Conservation (phyloP, 1,140 invertebrate genomes). For the Lepidostoma basale region DNA sequence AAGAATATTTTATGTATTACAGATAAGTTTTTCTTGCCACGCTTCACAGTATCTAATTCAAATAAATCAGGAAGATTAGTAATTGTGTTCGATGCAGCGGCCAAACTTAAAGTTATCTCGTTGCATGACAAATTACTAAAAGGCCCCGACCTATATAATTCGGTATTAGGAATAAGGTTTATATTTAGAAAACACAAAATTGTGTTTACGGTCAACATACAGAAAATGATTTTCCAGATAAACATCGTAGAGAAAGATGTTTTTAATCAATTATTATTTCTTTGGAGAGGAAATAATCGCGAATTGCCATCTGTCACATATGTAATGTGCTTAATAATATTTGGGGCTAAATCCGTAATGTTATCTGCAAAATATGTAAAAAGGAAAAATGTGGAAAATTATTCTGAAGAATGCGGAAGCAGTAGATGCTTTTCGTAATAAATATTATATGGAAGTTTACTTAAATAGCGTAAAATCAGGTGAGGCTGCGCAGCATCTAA, state of each 20-base stretch:
- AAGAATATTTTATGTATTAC: neutral
- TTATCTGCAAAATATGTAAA: neutral
- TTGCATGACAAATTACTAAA: neutral
- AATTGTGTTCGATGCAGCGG: neutral
- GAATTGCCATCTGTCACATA: neutral
- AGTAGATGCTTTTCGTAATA: no score
- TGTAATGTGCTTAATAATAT: neutral
- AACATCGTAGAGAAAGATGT: neutral
- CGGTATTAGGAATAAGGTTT: neutral
- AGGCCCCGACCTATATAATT: neutral
- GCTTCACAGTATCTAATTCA: neutral
- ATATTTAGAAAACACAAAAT: neutral
- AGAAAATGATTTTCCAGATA: constrained; percentile 1
- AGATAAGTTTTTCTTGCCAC: neutral
- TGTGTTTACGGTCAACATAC: neutral
- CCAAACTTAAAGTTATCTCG: neutral
- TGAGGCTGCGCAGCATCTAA: neutral
- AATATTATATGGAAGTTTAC: neutral
- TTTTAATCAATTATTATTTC: neutral
- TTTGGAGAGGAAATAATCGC: neutral
- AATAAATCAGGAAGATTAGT: neutral
- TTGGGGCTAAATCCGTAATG: neutral
- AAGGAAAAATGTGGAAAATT: no score
- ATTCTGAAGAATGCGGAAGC: no score
- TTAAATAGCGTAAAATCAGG: neutral